Evolutionary conservation across 1,140 invertebrate species (phyloP), one percentile per base, ranked within the genome.

Genomic region (Drosophila aff.): DNA sequence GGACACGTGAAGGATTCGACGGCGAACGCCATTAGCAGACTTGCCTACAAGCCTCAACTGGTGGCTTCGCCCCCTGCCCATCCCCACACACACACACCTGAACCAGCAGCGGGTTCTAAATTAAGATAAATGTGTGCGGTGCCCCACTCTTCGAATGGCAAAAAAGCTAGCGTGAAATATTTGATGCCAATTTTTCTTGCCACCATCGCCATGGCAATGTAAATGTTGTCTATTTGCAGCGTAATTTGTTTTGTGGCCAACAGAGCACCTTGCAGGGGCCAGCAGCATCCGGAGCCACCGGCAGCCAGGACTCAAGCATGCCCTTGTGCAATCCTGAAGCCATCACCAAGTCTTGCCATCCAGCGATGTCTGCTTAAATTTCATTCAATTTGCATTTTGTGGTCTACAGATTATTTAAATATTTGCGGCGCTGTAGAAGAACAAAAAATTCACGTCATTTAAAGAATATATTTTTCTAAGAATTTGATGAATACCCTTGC

Each of bases 1-100:
- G 85, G 84, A 89, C 84, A 81, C 78, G 81, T 81, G 78, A 84
- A 87, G 85, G 81, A 89, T 90, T 89, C 81, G 76, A 66, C 49
- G 68, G 72, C 60, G 43, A 53, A 63, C 47, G 57, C 81, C 78
- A 84, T 81, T 84, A 84, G 81, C 79, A 60, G 69, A 33, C 65
- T 64, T 64, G 66, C 66, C 68, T 73, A 79, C 62, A 63, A 64
- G 76, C 67, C 76, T 82, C 77, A 84, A 81, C 61, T 66, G 49
- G 81, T 81, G 77, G 82, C 49, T 7, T 9, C 16, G 10, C 41
- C n/a, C 6, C 31, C 15, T 3, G 7, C 15, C 6, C 33, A 13
- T 44, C 44, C 41, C 38, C 23, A 49, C 15, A 26, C 23, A 4
- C 23, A 47, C 43, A 47, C 53, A 53, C 40, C 53, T 62, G 63